phyloP scores from a whole-genome alignment of 2,797 vertebrate genomes.

The Typhlichthys eigenmanni region DNA sequence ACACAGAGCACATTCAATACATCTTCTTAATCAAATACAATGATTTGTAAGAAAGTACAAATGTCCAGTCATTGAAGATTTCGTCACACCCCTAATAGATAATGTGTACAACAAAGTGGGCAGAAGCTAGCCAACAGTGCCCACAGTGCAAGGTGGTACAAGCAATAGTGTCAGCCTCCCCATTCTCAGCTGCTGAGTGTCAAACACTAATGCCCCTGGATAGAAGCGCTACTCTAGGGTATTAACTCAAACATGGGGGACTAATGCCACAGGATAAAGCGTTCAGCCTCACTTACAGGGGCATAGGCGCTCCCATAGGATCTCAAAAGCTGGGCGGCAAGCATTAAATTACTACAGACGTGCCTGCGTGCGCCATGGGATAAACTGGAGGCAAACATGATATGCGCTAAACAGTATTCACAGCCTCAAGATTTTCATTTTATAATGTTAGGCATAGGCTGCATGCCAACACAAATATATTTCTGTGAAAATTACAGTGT shows the following conservation, averaged over 20 bases:
- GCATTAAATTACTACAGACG: conserved; percentile 69
- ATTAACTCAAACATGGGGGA: conserved; percentile 77
- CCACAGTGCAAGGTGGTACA: conserved; percentile 19
- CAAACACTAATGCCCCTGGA: conserved; percentile 71
- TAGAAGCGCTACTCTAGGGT: conserved; percentile 69
- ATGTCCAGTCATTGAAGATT: no score
- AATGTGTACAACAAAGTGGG: no score
- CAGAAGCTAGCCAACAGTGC: no score
- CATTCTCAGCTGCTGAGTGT: conserved; percentile 58
- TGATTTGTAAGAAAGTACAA: no score
- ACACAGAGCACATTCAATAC: no score
- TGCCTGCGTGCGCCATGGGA: conserved; percentile 51
- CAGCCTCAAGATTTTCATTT: conserved; percentile 38
- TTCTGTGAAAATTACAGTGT: conserved; percentile 9
- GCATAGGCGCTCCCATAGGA: conserved; percentile 65
- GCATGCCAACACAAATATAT: conserved; percentile 43
- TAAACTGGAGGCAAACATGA: conserved; percentile 42
- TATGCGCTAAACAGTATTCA: conserved; percentile 31
- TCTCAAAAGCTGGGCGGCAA: conserved; percentile 60
- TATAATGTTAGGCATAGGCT: conserved; percentile 29
- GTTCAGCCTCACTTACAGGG: conserved; percentile 72
- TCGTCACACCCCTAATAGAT: no score
- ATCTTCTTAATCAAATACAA: no score
- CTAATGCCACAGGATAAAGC: conserved; percentile 75
- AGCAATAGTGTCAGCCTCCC: conserved; percentile 41